Evolutionary conservation across 2,888 invertebrate genomes (phyloP).

Genomic region (Aleiodes alternator): DNA sequence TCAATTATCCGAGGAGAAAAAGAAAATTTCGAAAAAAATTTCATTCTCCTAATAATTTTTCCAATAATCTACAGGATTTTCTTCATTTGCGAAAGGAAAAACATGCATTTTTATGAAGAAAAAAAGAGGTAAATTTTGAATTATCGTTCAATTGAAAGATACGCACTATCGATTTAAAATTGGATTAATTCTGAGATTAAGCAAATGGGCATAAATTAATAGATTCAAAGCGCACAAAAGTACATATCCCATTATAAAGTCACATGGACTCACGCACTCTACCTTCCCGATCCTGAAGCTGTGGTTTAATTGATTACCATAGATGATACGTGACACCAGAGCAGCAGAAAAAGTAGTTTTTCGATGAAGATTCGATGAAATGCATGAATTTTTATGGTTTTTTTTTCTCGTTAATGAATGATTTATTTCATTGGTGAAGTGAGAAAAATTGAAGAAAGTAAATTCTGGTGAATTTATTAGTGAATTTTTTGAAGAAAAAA

Average conservation of each 20-base stretch:
- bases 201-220: constrained; percentile 71
- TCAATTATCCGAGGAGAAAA: constrained; percentile 43
- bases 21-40: constrained; percentile 1
- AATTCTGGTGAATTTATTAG: too few species aligned
- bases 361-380: constrained; percentile 42
- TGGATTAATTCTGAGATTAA: constrained; percentile 57
- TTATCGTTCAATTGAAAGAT: constrained; percentile 12
- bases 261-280: constrained; percentile 80
- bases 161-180: constrained; percentile 55
- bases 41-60: not conserved
- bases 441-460: too few species aligned
- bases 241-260: constrained; percentile 73
- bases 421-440: not conserved
- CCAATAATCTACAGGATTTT: not conserved
- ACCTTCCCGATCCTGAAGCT: constrained; percentile 87
- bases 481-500: too few species aligned
- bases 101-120: constrained; percentile 30
- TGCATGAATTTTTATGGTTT: not conserved
- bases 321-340: constrained; percentile 64
- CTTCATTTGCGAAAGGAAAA: constrained; percentile 18
- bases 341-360: constrained; percentile 69
- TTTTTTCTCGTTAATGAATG: not conserved
- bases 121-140: constrained; percentile 48
- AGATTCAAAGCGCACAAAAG: constrained; percentile 72
- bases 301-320: constrained; percentile 63